Percentiles rank a stretch among this genome's conserved stretches.
These are phyloP conservation scores for Sciaenops ocellatus DNA, from an alignment of 2,797 vertebrate species.

Conservation along the genomic window DNA sequence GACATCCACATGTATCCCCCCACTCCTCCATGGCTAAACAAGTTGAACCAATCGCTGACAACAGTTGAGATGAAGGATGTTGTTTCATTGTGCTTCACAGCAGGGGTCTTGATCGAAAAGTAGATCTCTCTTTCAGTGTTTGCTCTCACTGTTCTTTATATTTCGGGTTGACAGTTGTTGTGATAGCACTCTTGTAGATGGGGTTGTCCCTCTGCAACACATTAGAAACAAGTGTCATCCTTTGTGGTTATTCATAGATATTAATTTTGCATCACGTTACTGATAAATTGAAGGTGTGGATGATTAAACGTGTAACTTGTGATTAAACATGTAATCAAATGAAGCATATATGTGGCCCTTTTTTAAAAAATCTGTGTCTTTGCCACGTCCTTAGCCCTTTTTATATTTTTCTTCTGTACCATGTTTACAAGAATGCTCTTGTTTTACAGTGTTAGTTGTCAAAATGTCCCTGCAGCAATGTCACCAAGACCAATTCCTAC, in stretches of 20 bases:
- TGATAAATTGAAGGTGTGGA: not conserved
- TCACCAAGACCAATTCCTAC: constrained; percentile 48
- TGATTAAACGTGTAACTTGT: not conserved
- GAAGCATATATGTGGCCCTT: not conserved
- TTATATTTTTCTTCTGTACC: constrained; percentile 2
- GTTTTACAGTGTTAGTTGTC: constrained; percentile 45
- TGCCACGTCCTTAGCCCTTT: not conserved
- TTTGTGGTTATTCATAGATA: not conserved
- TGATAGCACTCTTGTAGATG: constrained; percentile 43
- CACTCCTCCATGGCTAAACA: constrained; percentile 15
- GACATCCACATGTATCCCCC: constrained; percentile 44
- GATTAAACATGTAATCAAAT: not conserved
- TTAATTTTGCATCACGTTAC: not conserved
- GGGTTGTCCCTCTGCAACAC: constrained; percentile 33
- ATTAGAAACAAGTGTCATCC: constrained; percentile 15
- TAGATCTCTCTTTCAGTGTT: constrained; percentile 39
- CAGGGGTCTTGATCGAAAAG: constrained; percentile 51
- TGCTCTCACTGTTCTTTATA: constrained; percentile 45
- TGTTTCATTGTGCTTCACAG: constrained; percentile 57
- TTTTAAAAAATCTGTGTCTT: not conserved
- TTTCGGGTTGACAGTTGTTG: constrained; percentile 43
- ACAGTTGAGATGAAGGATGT: constrained; percentile 57
- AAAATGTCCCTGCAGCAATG: constrained; percentile 43
- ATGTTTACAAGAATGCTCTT: constrained; percentile 16
- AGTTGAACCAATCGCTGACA: constrained; percentile 62